Evolutionary conservation across 1,140 invertebrate genomes (phyloP), one percentile per base, ranked within the genome.

Genomic region (Stegodyphus dumicola): DNA sequence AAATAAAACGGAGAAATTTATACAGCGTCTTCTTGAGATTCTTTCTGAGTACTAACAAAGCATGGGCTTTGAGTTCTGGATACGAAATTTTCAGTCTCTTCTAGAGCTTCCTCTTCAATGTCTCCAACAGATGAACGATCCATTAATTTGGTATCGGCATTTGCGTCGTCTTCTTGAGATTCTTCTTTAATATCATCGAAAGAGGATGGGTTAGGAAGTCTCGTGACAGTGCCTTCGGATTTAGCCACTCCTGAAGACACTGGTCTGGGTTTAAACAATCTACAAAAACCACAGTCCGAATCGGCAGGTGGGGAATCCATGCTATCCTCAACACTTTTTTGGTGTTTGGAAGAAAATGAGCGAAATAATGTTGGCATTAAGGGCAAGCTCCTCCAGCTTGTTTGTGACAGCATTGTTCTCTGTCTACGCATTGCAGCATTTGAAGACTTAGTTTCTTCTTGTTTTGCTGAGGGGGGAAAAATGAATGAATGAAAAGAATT

Each of bases 311-410:
- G 17, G 7, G 65, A 67, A 17, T 67, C 65, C 11, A n/a, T 67
- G 2, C 65, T 9, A 17, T n/a, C 7, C 6, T 67, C 65, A 33
- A 3, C 1, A 33, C 33, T 49, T 60, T 53, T 11, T 56, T 76
- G 64, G 9, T 51, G 76, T 66, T 65, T 65, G 5, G 73, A 69
- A 17, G 81, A 85, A 18, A 85, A 56, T 0, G 64, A 48, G 54
- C 81, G n/a, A 10, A 65, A 15, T 7, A 85, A 56, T n/a, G 48
- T 74, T 13, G 77, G 85, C 6, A 86, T 67, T 13, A 79, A 11
- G 1, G 85, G 77, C 53, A 80, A 74, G 69, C 85, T 86, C 15
- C 53, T 66, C 85, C 85, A 86, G n/a, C 77, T 80, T 7, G 85
- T 86, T 33, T 86, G 85, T 9, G 85, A 80, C 10, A 86, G 53